Evolutionary conservation across 2,113 vertebrate species (phyloP).

Genomic region (Edolisoma coerulescens): DNA sequence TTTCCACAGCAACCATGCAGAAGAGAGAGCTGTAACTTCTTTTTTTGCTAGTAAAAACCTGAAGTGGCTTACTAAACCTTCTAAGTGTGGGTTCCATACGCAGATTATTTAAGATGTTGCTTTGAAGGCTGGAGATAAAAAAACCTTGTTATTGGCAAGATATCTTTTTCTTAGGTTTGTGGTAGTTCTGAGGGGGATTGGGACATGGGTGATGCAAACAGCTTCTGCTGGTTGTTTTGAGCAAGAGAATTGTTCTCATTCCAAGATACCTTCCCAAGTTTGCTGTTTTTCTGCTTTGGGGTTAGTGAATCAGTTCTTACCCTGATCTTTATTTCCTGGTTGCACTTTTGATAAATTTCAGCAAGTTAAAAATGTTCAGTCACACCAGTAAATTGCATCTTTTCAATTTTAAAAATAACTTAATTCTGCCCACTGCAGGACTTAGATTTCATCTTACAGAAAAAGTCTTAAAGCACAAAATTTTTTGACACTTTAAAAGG

Average conservation of each 20-base stretch:
- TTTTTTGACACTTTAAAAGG: neutral
- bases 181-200: neutral
- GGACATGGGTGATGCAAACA: accelerated
- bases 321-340: neutral
- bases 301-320: neutral
- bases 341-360: neutral
- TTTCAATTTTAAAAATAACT: neutral
- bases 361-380: neutral
- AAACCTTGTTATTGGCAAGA: neutral
- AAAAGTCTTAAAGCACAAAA: neutral
- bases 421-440: neutral
- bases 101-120: neutral
- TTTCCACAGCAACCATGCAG: constrained; percentile 72
- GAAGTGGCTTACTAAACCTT: constrained; percentile 30
- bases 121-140: neutral
- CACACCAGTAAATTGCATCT: neutral
- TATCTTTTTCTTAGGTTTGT: neutral
- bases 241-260: neutral
- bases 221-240: neutral
- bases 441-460: neutral
- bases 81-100: neutral
- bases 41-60: constrained; percentile 42
- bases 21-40: constrained; percentile 23
- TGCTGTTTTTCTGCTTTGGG: neutral
- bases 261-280: neutral